A percentile compares a stretch with the other conserved stretches of the same genome.
Conservation (phyloP, 2,888 invertebrate genomes). For the Cetonia aurata region DNA sequence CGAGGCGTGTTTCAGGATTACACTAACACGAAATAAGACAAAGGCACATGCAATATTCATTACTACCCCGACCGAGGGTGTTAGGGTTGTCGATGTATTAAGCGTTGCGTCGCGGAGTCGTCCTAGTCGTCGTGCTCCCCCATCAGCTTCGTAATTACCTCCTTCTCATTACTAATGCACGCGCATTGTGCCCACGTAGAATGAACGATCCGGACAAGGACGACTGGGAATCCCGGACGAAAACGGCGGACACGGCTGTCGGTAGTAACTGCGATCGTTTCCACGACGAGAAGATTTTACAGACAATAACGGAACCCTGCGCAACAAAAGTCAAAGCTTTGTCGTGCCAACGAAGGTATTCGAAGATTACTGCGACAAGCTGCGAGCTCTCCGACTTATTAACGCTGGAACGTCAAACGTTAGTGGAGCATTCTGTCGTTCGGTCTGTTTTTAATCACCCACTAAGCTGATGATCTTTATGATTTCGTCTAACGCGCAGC, state of each 20-base stretch:
- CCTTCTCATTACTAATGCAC: constrained; percentile 31
- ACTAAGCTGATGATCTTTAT: constrained; percentile 19
- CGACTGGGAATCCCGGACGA: background rate
- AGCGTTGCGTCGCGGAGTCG: background rate
- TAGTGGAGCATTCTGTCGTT: no score
- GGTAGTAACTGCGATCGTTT: constrained; percentile 6
- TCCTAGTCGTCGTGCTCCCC: background rate
- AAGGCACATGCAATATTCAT: constrained; percentile 34
- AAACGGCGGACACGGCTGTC: background rate
- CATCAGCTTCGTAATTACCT: constrained; percentile 26
- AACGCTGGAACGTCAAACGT: constrained; percentile 21
- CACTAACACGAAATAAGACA: constrained; percentile 28
- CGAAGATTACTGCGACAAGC: constrained; percentile 29
- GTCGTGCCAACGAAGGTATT: constrained; percentile 18
- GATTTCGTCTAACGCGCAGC: background rate
- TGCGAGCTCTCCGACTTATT: constrained; percentile 29
- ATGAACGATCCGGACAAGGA: constrained; percentile 16
- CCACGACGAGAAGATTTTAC: constrained; percentile 3
- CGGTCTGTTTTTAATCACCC: constrained; percentile 14
- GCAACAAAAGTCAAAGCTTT: constrained; percentile 27
- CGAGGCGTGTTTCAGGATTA: background rate
- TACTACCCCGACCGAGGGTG: constrained; percentile 11
- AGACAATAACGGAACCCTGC: constrained; percentile 14
- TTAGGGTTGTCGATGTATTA: constrained; percentile 3
- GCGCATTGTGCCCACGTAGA: constrained; percentile 20